Percentiles rank a stretch among this genome's conserved stretches.
phyloP scores from a whole-genome alignment of 2,888 invertebrate genomes.

The Eudasyphora cyanicolor region DNA sequence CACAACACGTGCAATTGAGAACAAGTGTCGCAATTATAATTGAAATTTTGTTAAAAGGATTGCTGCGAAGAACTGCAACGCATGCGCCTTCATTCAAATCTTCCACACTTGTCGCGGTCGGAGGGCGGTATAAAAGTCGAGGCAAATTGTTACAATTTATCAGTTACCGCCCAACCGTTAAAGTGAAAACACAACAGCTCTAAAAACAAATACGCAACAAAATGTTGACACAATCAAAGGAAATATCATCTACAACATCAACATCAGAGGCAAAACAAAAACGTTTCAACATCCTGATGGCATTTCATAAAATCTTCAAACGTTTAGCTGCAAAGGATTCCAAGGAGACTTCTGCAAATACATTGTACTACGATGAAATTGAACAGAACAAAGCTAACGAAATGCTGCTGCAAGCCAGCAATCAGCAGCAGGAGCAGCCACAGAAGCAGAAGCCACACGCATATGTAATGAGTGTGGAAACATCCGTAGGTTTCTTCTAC shows the following conservation, averaged over 20 bases:
- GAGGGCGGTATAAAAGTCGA: conserved; percentile 51
- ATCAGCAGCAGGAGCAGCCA: conserved; percentile 3
- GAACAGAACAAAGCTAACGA: conserved; percentile 78
- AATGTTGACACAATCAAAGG: conserved; percentile 40
- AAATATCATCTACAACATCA: conserved; percentile 21
- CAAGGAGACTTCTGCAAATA: neutral
- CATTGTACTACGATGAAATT: conserved; percentile 70
- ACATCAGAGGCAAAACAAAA: neutral
- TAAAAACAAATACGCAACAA: neutral
- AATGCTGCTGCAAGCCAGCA: conserved; percentile 65
- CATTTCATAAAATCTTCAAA: conserved; percentile 68
- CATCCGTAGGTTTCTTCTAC: conserved; percentile 75
- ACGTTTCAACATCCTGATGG: conserved; percentile 66
- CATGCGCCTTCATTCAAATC: conserved; percentile 41
- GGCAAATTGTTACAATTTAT: neutral
- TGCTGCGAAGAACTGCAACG: conserved; percentile 26
- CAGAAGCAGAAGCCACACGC: conserved; percentile 40
- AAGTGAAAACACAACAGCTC: conserved; percentile 35
- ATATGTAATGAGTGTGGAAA: conserved; percentile 72
- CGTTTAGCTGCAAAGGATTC: conserved; percentile 55
- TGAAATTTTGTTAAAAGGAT: conserved; percentile 46
- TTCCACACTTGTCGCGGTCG: neutral
- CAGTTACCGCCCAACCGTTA: conserved; percentile 33
- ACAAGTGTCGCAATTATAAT: conserved; percentile 58
- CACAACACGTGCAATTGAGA: conserved; percentile 57